Conservation (phyloP, 2,797 vertebrate species). For the Psittacula derbiana region DNA sequence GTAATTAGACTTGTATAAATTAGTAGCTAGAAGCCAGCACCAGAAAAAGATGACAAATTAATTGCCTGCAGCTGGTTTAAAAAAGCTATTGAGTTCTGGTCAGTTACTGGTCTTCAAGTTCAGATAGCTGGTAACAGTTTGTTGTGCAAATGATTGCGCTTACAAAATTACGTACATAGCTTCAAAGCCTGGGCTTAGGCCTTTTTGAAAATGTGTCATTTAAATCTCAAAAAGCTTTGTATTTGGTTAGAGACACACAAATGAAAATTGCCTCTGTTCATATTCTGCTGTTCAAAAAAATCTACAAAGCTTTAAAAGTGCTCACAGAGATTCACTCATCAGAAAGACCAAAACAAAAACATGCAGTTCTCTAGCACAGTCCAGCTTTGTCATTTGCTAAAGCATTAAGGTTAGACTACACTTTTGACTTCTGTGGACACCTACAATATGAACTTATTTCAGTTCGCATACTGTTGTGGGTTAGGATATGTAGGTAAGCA, state of each 20-base stretch:
- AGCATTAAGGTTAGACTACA: background rate
- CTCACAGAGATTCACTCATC: background rate
- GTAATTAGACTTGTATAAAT: constrained; percentile 58
- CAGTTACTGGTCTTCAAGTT: constrained; percentile 56
- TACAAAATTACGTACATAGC: constrained; percentile 26
- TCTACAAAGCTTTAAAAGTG: constrained; percentile 18
- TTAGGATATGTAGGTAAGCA: background rate
- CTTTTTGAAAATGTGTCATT: constrained; percentile 45
- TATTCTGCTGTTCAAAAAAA: constrained; percentile 1
- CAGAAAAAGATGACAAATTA: constrained; percentile 47
- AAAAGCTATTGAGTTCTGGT: constrained; percentile 48
- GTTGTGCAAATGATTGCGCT: constrained; percentile 50
- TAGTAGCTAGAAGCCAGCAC: constrained; percentile 12
- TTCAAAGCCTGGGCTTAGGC: constrained; percentile 40
- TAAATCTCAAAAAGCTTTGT: constrained; percentile 48
- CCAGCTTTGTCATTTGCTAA: background rate
- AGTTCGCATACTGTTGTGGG: background rate
- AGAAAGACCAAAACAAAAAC: constrained; percentile 4
- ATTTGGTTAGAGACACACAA: constrained; percentile 32
- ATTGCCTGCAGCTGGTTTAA: constrained; percentile 53
- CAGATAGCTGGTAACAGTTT: constrained; percentile 64
- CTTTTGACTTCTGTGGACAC: background rate
- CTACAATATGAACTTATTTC: background rate
- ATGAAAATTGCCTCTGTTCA: constrained; percentile 36
- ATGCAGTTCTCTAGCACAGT: background rate